A percentile compares a stretch with the other conserved stretches of the same genome.
These are phyloP conservation scores for Pitta sordida DNA, from an alignment of 2,113 vertebrate species.

Conservation along the genomic window DNA sequence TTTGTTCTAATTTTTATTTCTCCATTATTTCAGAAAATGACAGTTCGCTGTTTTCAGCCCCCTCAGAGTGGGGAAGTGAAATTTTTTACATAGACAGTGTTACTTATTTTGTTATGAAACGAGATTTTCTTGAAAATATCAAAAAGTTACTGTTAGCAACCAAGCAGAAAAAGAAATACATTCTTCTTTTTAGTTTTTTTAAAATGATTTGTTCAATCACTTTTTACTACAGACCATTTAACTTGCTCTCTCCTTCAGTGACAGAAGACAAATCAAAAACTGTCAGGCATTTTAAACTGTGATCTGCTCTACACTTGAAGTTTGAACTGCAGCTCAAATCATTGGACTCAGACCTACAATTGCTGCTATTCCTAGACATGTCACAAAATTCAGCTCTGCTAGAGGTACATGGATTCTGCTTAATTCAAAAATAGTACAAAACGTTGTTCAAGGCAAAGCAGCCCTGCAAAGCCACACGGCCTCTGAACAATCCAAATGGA, in stretches of 20 bases:
- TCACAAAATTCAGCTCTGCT: neutral
- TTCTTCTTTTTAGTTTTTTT: neutral
- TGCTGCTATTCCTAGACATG: conserved; percentile 10
- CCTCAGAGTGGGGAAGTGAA: neutral
- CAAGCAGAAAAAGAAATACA: neutral
- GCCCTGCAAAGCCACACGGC: neutral
- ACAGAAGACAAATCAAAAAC: conserved; percentile 31
- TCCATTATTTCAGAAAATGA: neutral
- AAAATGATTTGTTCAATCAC: conserved; percentile 9
- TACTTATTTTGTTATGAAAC: neutral
- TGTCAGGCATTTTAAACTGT: conserved; percentile 23
- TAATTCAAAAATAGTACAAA: neutral
- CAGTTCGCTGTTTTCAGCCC: neutral
- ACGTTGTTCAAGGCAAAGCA: neutral
- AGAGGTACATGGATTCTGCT: neutral
- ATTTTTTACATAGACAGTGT: neutral
- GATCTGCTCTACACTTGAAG: conserved; percentile 17
- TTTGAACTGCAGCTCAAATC: conserved; percentile 19
- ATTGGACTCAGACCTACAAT: neutral
- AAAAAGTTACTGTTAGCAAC: neutral
- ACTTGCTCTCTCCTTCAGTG: conserved; percentile 7
- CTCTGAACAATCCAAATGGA: neutral
- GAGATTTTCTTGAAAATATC: neutral
- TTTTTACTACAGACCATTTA: conserved; percentile 43
- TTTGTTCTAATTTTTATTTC: neutral